A percentile compares a stretch with the other conserved stretches of the same genome.
Evolutionary conservation across 2,113 vertebrate species (phyloP).

Genomic region (Conger conger): DNA sequence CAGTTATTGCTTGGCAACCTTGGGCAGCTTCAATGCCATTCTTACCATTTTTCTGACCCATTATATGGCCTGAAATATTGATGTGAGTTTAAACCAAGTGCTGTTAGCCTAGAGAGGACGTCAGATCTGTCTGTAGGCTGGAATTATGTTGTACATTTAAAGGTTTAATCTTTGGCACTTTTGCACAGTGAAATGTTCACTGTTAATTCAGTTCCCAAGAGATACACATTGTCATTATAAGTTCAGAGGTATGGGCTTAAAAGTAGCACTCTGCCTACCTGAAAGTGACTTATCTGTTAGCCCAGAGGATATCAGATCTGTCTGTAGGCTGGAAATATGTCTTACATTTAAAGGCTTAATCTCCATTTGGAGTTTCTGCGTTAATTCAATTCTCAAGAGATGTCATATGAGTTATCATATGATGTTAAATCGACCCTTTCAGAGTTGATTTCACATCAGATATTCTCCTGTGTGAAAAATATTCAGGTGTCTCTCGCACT

Average conservation of each 20-base stretch:
- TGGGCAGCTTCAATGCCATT: neutral
- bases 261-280: too few relatives aligned
- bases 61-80: constrained; percentile 29
- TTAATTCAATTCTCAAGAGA: too few relatives aligned
- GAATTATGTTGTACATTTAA: constrained; percentile 30
- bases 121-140: constrained; percentile 25
- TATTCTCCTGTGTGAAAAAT: neutral
- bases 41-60: constrained; percentile 17
- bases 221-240: too few relatives aligned
- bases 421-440: too few relatives aligned
- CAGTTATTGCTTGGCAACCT: neutral
- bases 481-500: neutral
- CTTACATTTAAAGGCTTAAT: constrained; percentile 1
- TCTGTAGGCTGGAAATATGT: constrained; percentile 36
- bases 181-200: neutral
- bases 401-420: too few relatives aligned
- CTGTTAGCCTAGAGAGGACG: constrained; percentile 23
- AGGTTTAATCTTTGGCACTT: neutral
- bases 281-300: too few relatives aligned
- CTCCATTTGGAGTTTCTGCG: neutral
- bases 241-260: too few relatives aligned
- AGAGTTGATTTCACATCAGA: too few relatives aligned
- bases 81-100: constrained; percentile 22
- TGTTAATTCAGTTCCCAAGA: too few relatives aligned
- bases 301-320: constrained; percentile 16